Evolutionary conservation across 2,888 invertebrate genomes (phyloP), one percentile per base, ranked within the genome.

Genomic region (Philhelius pedissequus): DNA sequence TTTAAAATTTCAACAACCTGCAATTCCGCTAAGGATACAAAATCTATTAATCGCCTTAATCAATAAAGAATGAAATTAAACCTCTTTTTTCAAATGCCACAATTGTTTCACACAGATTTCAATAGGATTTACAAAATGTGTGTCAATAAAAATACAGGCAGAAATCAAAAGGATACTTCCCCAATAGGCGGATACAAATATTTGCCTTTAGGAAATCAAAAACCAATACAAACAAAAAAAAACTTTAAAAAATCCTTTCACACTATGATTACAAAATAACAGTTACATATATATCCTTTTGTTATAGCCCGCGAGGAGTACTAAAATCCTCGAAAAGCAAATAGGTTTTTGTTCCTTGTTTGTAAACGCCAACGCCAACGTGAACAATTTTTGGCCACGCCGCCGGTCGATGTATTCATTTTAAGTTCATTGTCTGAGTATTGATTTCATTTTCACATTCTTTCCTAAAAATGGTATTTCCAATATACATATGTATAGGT

Each of bases 281-380:
- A 76, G 43, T 81, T 71, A n/a, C n/a, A n/a, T n/a, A n/a, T n/a
- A 70, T 76, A 66, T 81, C 76, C 73, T 73, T 80, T 73, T 82
- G 60, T 73, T 40, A n/a, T n/a, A 52, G 45, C 54, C 45, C 9
- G 45, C 32, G 15, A 32, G 13, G 35, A 32, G 70, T 48, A 48
- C 73, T 73, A 74, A 87, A 87, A 86, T 86, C 87, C 88, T 64
- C 38, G 88, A 87, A 89, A 90, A 89, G 88, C 89, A 89, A 89
- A 89, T 89, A 87, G 86, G 87, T 87, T 87, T 87, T 78, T 32
- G 66, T 73, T 58, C 5, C 22, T 43, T 56, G 48, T 56, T 75
- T 48, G 13, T 9, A 30, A 38, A 38, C 11, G 62, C 54, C 25
- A 25, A 25, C 25, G 25, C 40, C 0, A 75, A 40, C 20, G 69